phyloP scores from a whole-genome alignment of 2,888 invertebrate genomes.

The Megamerina dolium region DNA sequence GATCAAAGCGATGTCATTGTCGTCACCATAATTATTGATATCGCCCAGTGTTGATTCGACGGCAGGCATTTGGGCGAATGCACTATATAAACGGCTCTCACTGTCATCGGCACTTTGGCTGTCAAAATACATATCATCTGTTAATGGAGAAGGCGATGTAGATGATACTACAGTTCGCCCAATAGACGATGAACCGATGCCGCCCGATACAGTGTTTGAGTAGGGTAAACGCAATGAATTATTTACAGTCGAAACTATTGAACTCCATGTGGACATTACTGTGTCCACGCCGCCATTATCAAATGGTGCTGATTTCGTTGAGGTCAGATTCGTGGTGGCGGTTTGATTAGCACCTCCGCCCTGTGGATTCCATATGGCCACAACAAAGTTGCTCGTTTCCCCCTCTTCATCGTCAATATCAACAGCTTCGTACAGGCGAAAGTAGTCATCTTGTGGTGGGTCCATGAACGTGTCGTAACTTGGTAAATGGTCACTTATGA shows the following conservation, averaged over 20 bases:
- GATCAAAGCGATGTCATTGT: conserved; percentile 41
- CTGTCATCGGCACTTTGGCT: neutral
- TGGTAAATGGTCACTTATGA: no score
- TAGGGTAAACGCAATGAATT: conserved; percentile 8
- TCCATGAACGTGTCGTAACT: no score
- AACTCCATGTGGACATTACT: neutral
- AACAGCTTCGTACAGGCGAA: conserved; percentile 20
- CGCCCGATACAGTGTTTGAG: conserved; percentile 1
- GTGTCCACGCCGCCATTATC: conserved; percentile 2
- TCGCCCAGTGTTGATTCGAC: neutral
- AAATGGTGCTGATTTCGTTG: neutral
- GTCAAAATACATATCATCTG: neutral
- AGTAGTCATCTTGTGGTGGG: conserved; percentile 21
- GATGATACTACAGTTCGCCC: conserved; percentile 6
- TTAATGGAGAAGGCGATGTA: neutral
- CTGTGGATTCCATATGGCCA: conserved; percentile 24
- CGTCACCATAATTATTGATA: conserved; percentile 20
- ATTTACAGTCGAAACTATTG: conserved; percentile 3
- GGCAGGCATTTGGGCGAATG: neutral
- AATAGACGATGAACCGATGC: no score
- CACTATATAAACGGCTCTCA: neutral
- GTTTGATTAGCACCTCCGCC: conserved; percentile 14
- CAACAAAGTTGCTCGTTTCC: conserved; percentile 18
- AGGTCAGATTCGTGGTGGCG: conserved; percentile 13
- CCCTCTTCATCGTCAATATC: conserved; percentile 9